These are phyloP conservation scores for Pseudachorutes palmiensis DNA, from an alignment of 1,140 invertebrate species.

Conservation along the genomic window DNA sequence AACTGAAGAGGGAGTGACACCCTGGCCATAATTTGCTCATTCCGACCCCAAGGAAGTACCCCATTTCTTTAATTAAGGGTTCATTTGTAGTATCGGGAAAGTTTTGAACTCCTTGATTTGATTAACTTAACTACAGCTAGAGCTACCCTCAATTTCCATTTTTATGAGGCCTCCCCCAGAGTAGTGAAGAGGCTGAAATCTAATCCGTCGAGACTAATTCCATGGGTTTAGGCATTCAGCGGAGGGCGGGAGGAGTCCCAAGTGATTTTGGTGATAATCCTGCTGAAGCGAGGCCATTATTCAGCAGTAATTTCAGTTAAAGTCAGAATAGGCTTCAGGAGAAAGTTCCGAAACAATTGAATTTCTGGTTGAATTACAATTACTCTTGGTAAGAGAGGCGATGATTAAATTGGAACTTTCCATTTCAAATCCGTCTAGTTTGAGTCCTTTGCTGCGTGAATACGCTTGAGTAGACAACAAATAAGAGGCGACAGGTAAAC, in stretches of 20 bases:
- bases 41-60: neutral
- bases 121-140: constrained; percentile 4
- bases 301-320: neutral
- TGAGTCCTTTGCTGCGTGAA: neutral
- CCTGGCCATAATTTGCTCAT: no score
- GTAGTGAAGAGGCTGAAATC: neutral
- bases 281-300: neutral
- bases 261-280: constrained; percentile 7
- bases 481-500: no score
- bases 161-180: neutral
- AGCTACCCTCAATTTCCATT: neutral
- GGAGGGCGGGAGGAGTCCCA: neutral
- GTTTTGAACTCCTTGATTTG: constrained; percentile 10
- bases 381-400: neutral
- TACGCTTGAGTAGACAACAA: neutral
- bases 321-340: neutral
- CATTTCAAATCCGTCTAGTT: neutral
- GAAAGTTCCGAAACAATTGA: constrained; percentile 4
- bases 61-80: constrained; percentile 6
- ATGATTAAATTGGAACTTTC: constrained; percentile 1
- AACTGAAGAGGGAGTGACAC: neutral
- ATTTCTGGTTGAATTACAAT: constrained; percentile 1
- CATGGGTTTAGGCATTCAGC: neutral
- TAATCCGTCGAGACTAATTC: neutral
- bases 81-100: neutral